These are phyloP conservation scores for Anoplophora glabripennis DNA, from an alignment of 1,140 invertebrate genomes.

Conservation along the genomic window DNA sequence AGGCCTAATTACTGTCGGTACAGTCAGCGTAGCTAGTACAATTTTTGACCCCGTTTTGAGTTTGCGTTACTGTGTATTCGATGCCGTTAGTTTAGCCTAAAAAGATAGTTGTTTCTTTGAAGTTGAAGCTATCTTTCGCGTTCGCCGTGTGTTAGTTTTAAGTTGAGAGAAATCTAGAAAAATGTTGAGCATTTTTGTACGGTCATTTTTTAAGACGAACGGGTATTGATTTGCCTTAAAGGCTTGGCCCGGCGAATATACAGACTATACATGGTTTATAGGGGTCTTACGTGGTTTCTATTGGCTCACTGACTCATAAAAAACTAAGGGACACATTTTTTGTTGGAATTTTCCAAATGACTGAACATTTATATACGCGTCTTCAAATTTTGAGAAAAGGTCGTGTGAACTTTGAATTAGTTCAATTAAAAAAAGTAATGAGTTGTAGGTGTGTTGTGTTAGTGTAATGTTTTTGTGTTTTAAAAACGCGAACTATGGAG, in stretches of 20 bases:
- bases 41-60: constrained; percentile 48
- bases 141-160: constrained; percentile 15
- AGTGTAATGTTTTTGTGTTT: constrained; percentile 26
- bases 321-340: constrained; percentile 47
- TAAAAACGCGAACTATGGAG: constrained; percentile 32
- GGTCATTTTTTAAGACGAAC: constrained; percentile 47
- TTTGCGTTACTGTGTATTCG: constrained; percentile 39
- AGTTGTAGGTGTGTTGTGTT: constrained; percentile 13
- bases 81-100: constrained; percentile 42
- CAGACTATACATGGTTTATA: constrained; percentile 47
- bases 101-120: constrained; percentile 39
- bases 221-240: constrained; percentile 49
- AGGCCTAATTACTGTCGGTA: constrained; percentile 43
- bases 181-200: constrained; percentile 35
- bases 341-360: constrained; percentile 50
- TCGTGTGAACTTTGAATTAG: constrained; percentile 22
- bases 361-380: constrained; percentile 47
- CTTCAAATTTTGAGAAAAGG: constrained; percentile 44
- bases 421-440: constrained; percentile 22
- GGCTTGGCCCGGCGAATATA: constrained; percentile 49
- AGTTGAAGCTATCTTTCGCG: constrained; percentile 27
- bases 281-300: constrained; percentile 48
- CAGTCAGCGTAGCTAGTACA: constrained; percentile 38
- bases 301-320: constrained; percentile 50
- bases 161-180: constrained; percentile 30